Evolutionary conservation across 64 coral and sea anemone species (phyloP).

Genomic region (Actinia equina): DNA sequence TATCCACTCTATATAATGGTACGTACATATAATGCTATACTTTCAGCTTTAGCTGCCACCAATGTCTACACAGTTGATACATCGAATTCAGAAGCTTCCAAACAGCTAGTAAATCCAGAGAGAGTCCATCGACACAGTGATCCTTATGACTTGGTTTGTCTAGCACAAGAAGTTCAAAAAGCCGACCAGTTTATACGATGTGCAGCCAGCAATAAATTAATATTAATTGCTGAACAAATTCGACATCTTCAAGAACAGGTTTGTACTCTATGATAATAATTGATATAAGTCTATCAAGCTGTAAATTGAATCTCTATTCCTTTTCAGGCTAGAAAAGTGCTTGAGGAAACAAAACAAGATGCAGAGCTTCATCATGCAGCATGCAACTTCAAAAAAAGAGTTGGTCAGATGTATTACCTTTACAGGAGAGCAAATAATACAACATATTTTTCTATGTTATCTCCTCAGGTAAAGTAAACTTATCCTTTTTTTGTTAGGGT

Average conservation of each 20-base stretch:
- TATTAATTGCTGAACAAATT: slow-evolving; percentile 98
- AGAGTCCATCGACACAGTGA: slow-evolving; percentile 84
- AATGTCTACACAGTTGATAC: slow-evolving; percentile 74
- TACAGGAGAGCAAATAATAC: slow-evolving; percentile 73
- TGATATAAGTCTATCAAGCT: too few relatives aligned
- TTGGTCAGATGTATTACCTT: slow-evolving; percentile 91
- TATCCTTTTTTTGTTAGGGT: too few relatives aligned
- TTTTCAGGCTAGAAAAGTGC: slow-evolving; percentile 90
- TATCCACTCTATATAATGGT: too few relatives aligned
- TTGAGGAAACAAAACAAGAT: slow-evolving; percentile 96
- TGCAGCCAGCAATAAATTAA: slow-evolving; percentile 90
- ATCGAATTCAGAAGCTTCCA: slow-evolving; percentile 63
- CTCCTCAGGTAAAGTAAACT: slow-evolving; percentile 79
- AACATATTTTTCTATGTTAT: slow-evolving; percentile 95
- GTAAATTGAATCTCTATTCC: too few relatives aligned
- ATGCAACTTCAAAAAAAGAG: slow-evolving; percentile 93
- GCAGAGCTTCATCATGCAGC: slow-evolving; percentile 92
- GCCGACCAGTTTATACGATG: slow-evolving; percentile 92
- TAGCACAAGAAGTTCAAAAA: slow-evolving; percentile 95
- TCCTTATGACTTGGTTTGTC: slow-evolving; percentile 81
- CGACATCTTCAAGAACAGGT: slow-evolving; percentile 97
- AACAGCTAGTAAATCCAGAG: slow-evolving; percentile 85
- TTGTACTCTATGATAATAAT: neutral
- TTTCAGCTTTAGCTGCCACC: slow-evolving; percentile 43
- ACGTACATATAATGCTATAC: neutral